Conservation (phyloP, 2,113 vertebrate genomes). For the Thymallus thymallus region DNA sequence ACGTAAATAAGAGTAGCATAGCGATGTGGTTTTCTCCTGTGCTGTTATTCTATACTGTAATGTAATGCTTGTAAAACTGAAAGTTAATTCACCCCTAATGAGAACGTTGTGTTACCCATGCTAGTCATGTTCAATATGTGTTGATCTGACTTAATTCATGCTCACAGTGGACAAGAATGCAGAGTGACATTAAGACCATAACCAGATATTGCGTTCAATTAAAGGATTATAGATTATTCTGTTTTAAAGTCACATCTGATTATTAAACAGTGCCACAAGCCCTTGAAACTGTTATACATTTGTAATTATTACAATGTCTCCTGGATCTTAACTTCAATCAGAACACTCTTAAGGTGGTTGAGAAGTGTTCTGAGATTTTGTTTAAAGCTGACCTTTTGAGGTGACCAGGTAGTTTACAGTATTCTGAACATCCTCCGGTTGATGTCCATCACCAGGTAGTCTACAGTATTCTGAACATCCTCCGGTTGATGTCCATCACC, state of each 20-base stretch:
- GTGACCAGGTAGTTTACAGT: neutral
- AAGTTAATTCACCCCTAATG: neutral
- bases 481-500: neutral
- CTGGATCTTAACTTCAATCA: neutral
- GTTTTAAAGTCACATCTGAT: neutral
- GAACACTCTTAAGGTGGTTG: neutral
- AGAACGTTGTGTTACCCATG: neutral
- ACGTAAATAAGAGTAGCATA: neutral
- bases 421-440: neutral
- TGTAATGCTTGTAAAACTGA: neutral
- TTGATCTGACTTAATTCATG: no score
- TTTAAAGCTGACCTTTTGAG: neutral
- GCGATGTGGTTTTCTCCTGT: neutral
- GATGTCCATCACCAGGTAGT: neutral
- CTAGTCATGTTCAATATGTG: neutral
- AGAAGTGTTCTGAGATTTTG: neutral
- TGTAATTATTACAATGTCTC: neutral
- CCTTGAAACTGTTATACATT: no score
- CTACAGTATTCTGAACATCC: neutral
- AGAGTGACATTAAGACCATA: no score
- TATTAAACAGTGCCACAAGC: no score
- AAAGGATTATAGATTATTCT: neutral
- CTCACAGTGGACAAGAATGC: no score
- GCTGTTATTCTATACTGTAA: no score
- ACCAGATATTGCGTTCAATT: no score